These are phyloP conservation scores for Cosmopolites sordidus DNA, from an alignment of 2,888 invertebrate genomes.

Conservation along the genomic window DNA sequence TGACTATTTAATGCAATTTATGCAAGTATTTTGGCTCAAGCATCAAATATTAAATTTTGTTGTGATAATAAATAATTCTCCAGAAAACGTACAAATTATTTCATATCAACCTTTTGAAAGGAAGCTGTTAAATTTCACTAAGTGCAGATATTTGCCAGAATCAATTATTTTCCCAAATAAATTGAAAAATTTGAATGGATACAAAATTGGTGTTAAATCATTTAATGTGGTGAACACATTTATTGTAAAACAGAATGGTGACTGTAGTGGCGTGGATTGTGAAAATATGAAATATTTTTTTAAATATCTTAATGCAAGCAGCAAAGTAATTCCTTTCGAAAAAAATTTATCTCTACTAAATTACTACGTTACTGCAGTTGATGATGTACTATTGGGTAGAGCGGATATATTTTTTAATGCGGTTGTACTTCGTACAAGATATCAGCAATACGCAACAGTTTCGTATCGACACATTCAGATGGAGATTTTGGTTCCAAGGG, in stretches of 20 bases:
- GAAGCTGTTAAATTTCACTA: background rate
- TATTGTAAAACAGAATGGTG: background rate
- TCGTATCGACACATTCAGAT: slow-evolving; percentile 1
- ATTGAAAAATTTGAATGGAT: slow-evolving; percentile 2
- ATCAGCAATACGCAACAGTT: slow-evolving; percentile 6
- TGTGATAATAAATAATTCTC: background rate
- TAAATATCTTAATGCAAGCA: too few relatives aligned
- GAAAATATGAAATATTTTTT: too few relatives aligned
- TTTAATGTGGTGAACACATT: background rate
- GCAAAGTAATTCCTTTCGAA: background rate
- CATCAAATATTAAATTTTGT: slow-evolving; percentile 8
- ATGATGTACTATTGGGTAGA: slow-evolving; percentile 1
- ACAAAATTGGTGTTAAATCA: slow-evolving; percentile 3
- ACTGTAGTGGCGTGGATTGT: slow-evolving; percentile 9
- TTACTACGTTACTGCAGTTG: background rate
- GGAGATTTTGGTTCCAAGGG: slow-evolving; percentile 6
- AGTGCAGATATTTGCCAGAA: background rate
- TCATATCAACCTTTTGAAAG: slow-evolving; percentile 9
- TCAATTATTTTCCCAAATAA: slow-evolving; percentile 2
- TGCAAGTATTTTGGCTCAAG: slow-evolving; percentile 3
- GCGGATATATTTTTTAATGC: slow-evolving; percentile 10
- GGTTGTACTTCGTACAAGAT: background rate
- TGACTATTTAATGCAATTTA: too few relatives aligned
- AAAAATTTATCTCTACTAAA: background rate
- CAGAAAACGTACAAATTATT: background rate